Percentiles rank a stretch among this genome's conserved stretches.
Conservation (phyloP, 64 coral and sea anemone species). For the Orbicella faveolata region DNA sequence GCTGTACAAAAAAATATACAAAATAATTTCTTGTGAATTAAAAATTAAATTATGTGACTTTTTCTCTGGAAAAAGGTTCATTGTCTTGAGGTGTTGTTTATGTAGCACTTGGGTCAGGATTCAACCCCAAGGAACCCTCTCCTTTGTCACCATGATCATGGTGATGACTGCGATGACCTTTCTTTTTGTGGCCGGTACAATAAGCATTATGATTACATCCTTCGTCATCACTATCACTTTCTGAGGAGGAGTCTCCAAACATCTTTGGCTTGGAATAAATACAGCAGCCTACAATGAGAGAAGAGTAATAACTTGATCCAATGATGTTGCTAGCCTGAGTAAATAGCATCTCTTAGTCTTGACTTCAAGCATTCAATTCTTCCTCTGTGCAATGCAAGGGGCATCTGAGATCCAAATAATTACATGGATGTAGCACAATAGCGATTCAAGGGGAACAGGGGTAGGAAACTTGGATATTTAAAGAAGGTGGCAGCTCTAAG, state of each 20-base stretch:
- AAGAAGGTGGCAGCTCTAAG: too few relatives aligned
- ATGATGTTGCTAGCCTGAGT: too few relatives aligned
- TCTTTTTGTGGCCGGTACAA: slow-evolving; percentile 93
- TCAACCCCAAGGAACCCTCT: background rate
- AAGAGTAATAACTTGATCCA: background rate
- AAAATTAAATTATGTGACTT: too few relatives aligned
- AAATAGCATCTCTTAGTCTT: too few relatives aligned
- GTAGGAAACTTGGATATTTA: too few relatives aligned
- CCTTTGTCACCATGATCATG: slow-evolving; percentile 29
- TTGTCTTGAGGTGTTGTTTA: background rate
- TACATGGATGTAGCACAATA: too few relatives aligned
- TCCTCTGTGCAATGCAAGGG: too few relatives aligned
- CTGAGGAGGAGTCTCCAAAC: slow-evolving; percentile 99
- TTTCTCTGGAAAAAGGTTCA: background rate
- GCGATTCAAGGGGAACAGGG: too few relatives aligned
- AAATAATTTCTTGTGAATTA: too few relatives aligned
- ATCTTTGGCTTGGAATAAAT: slow-evolving; percentile 93
- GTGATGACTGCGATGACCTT: slow-evolving; percentile 27
- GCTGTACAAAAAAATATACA: too few relatives aligned
- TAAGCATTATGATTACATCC: slow-evolving; percentile 82
- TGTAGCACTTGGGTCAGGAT: background rate
- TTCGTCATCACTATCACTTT: slow-evolving; percentile 94
- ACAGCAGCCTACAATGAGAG: slow-evolving; percentile 74
- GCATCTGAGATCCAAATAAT: too few relatives aligned
- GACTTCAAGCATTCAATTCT: too few relatives aligned